Evolutionary conservation across 2,113 vertebrate species (phyloP), one percentile per base, ranked within the genome.

Genomic region (Eudyptes chrysolophus): DNA sequence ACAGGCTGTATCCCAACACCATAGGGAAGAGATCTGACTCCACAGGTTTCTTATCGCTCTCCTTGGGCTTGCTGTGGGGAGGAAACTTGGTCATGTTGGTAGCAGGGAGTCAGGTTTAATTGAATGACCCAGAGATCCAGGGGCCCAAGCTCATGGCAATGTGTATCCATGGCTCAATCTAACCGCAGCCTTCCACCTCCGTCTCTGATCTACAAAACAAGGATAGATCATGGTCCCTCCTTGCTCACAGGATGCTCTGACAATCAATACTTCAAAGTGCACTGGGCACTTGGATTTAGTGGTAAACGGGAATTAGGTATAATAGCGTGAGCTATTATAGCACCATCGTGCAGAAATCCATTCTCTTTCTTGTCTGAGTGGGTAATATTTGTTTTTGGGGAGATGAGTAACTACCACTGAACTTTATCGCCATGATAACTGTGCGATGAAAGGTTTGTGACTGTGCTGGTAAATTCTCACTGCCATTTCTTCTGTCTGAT

Each of bases 381-480:
- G 24, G 19, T 62, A 79, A 75, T 66, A 79, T 17, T 93, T 96
- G 75, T 10, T 94, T 94, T 75, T 57, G 38, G 38, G 85, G 70
- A 65, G 61, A 51, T 72, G 49, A 86, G 42, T 91, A 78, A 82
- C 85, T 87, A 71, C 26, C 29, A 27, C 15, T 40, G 81, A 87
- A 95, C 58, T 85, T 66, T 94, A 90, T 81, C 85, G 48, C 70
- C 57, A 7, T 36, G 55, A 79, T 90, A 93, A 74, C 68, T 46
- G 20, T 64, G 72, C 78, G 92, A 96, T 94, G 84, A 96, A 95
- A 84, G 88, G 51, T 69, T 90, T 80, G 64, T 92, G 83, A 19
- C 55, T 60, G 22, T 68, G 64, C 60, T 89, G 62, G 82, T 90
- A 86, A 87, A 93, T 92, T 95, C 38, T 90, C 51, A 38, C 62